These are phyloP conservation scores for Rhinophrynus dorsalis DNA, from an alignment of 2,797 vertebrate species.

Conservation along the genomic window DNA sequence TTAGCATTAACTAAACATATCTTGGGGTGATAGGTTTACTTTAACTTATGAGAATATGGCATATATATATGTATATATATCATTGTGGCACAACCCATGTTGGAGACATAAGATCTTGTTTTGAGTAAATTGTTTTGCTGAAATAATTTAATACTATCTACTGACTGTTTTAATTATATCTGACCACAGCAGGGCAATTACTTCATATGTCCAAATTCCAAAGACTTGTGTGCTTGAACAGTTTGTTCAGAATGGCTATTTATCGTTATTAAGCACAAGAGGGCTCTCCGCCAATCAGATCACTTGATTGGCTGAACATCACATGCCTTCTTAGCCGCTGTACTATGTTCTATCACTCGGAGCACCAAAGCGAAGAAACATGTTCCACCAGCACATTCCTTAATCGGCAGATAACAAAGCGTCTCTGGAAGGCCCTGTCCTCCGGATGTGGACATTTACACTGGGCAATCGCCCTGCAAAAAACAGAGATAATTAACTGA, in stretches of 20 bases:
- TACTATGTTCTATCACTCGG: constrained; percentile 15
- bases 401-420: constrained; percentile 5
- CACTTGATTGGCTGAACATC: constrained; percentile 26
- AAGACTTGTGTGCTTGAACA: constrained; percentile 21
- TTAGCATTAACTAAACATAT: no score
- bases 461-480: background rate
- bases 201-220: constrained; percentile 23
- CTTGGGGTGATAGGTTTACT: no score
- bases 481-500: background rate
- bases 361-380: constrained; percentile 5
- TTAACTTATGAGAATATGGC: no score
- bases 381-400: constrained; percentile 13
- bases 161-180: constrained; percentile 22
- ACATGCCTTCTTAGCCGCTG: constrained; percentile 17
- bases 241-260: constrained; percentile 22
- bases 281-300: constrained; percentile 38
- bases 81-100: background rate
- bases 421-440: constrained; percentile 6
- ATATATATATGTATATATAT: no score
- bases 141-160: constrained; percentile 19
- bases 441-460: constrained; percentile 2
- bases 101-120: background rate
- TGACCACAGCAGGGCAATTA: constrained; percentile 37
- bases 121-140: constrained; percentile 19
- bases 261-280: constrained; percentile 34